phyloP scores from a whole-genome alignment of 2,888 invertebrate species.

The Apamea sordens region DNA sequence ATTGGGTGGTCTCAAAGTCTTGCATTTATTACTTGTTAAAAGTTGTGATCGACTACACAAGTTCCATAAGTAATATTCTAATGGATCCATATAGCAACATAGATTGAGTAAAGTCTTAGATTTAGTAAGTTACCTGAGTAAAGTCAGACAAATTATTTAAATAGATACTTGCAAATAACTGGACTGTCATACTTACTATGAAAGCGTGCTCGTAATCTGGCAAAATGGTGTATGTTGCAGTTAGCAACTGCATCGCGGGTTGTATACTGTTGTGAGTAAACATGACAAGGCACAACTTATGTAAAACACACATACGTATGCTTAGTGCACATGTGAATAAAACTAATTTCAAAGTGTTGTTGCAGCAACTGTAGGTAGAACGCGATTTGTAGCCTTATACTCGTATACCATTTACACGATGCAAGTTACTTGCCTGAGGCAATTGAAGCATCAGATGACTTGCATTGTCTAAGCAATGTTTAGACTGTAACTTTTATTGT shows the following conservation, averaged over 20 bases:
- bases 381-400: no score
- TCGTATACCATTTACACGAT: background rate
- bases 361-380: background rate
- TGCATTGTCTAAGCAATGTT: no score
- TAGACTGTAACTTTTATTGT: no score
- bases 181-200: slow-evolving; percentile 3
- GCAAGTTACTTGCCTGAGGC: background rate
- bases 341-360: slow-evolving; percentile 27
- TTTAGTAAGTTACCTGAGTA: background rate
- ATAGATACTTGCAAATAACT: slow-evolving; percentile 7
- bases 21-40: background rate
- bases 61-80: background rate
- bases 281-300: slow-evolving; percentile 25
- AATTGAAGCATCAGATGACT: background rate
- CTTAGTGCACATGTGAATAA: background rate
- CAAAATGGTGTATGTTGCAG: slow-evolving; percentile 40
- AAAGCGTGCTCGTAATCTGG: slow-evolving; percentile 43
- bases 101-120: background rate
- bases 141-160: background rate
- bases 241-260: slow-evolving; percentile 25
- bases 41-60: background rate
- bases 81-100: background rate
- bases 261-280: slow-evolving; percentile 29
- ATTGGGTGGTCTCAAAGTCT: no score
- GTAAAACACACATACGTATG: slow-evolving; percentile 20